These are phyloP conservation scores for Cottoperca gobio DNA, from an alignment of 2,797 vertebrate species.

Conservation along the genomic window DNA sequence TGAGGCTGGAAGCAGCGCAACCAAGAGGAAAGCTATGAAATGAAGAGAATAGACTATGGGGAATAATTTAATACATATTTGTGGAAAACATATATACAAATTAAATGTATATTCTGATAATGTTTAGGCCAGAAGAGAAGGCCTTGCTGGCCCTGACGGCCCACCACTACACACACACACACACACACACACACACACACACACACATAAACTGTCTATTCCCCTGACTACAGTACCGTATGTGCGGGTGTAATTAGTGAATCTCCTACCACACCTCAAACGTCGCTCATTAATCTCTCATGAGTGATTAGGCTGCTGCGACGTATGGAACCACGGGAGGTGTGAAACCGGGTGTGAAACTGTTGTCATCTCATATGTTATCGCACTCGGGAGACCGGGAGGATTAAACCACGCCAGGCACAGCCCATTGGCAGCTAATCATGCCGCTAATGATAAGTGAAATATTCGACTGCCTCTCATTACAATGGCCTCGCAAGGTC, in stretches of 20 bases:
- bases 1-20: too few relatives aligned
- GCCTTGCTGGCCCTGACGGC: too few relatives aligned
- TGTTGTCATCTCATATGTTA: conserved; percentile 83
- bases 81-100: too few relatives aligned
- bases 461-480: conserved; percentile 69
- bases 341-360: conserved; percentile 83
- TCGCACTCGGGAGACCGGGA: conserved; percentile 70
- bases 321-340: conserved; percentile 75
- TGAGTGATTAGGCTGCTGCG: conserved; percentile 78
- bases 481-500: conserved; percentile 73
- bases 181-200: conserved; percentile 29
- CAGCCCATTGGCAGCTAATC: conserved; percentile 83
- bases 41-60: too few relatives aligned
- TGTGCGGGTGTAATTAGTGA: conserved; percentile 75
- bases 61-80: too few relatives aligned
- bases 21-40: too few relatives aligned
- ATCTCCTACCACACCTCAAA: conserved; percentile 75
- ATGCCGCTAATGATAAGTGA: conserved; percentile 78
- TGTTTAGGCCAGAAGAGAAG: too few relatives aligned
- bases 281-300: conserved; percentile 83
- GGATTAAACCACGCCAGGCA: conserved; percentile 70
- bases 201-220: conserved; percentile 36
- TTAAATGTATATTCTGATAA: too few relatives aligned
- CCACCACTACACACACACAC: too few relatives aligned
- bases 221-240: conserved; percentile 54